Conservation (phyloP, 2,797 vertebrate species). For the Cyprinodon diabolis region DNA sequence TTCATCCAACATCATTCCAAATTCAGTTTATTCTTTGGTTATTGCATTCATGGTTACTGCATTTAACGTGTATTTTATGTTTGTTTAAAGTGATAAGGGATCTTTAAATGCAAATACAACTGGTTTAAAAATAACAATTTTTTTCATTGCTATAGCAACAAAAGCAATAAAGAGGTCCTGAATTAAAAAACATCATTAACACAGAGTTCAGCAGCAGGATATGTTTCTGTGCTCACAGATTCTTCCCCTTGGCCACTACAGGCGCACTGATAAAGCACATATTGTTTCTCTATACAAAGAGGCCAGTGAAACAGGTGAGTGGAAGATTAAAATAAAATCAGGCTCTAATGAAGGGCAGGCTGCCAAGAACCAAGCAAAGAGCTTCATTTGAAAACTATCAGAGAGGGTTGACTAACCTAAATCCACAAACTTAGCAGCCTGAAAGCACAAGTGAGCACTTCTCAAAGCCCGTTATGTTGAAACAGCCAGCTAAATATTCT, state of each 20-base stretch:
- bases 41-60: conserved; percentile 54
- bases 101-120: conserved; percentile 47
- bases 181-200: conserved; percentile 76
- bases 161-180: conserved; percentile 54
- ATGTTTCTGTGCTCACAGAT: conserved; percentile 43
- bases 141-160: conserved; percentile 57
- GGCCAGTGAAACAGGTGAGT: conserved; percentile 33
- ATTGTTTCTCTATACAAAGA: conserved; percentile 67
- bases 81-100: conserved; percentile 67
- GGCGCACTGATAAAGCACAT: conserved; percentile 58
- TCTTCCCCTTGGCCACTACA: conserved; percentile 44
- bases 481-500: conserved; percentile 66
- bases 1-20: conserved; percentile 55
- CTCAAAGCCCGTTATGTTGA: conserved; percentile 59
- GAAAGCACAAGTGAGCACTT: conserved; percentile 66
- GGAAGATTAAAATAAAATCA: conserved; percentile 50
- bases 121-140: conserved; percentile 49
- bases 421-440: conserved; percentile 75
- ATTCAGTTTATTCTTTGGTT: conserved; percentile 64
- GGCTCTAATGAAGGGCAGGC: conserved; percentile 65
- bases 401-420: conserved; percentile 73
- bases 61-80: conserved; percentile 61
- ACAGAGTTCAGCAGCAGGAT: conserved; percentile 58
- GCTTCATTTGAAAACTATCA: conserved; percentile 76
- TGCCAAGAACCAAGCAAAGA: conserved; percentile 74